Conservation (phyloP, 2,888 invertebrate species). For the Rugalucina vietnamica region DNA sequence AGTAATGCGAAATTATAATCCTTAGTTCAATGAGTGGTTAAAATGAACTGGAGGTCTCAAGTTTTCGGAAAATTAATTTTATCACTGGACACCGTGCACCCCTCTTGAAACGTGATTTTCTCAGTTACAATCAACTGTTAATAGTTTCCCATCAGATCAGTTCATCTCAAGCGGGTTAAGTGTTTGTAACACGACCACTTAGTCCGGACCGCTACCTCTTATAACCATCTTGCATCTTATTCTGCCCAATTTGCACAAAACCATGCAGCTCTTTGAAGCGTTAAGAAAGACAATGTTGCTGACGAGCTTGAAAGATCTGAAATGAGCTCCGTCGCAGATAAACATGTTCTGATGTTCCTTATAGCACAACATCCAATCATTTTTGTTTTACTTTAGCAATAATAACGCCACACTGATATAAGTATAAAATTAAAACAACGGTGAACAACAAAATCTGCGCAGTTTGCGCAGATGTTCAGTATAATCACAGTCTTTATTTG, state of each 20-base stretch:
- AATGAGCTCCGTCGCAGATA: too few species aligned
- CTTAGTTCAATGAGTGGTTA: too few species aligned
- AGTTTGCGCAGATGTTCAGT: too few species aligned
- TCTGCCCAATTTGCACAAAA: neutral
- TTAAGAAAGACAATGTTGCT: neutral
- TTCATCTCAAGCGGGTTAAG: neutral
- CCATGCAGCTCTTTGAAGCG: neutral
- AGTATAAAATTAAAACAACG: too few species aligned
- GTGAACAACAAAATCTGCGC: too few species aligned
- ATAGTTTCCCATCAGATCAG: neutral
- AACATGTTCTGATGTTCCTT: too few species aligned
- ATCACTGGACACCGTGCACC: conserved; percentile 7
- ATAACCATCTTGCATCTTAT: neutral
- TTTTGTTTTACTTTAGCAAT: too few species aligned
- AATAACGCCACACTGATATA: too few species aligned
- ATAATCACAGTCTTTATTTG: too few species aligned
- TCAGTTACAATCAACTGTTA: neutral
- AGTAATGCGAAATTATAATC: too few species aligned
- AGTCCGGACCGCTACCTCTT: neutral
- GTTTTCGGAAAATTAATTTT: neutral
- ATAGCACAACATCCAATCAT: too few species aligned
- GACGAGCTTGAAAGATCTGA: neutral
- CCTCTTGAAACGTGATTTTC: neutral
- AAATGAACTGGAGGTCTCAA: neutral
- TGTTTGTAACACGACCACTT: neutral